Percentiles rank a stretch among this genome's conserved stretches.
Conservation (phyloP, 2,888 invertebrate genomes). For the Drosophila vallismaia region DNA sequence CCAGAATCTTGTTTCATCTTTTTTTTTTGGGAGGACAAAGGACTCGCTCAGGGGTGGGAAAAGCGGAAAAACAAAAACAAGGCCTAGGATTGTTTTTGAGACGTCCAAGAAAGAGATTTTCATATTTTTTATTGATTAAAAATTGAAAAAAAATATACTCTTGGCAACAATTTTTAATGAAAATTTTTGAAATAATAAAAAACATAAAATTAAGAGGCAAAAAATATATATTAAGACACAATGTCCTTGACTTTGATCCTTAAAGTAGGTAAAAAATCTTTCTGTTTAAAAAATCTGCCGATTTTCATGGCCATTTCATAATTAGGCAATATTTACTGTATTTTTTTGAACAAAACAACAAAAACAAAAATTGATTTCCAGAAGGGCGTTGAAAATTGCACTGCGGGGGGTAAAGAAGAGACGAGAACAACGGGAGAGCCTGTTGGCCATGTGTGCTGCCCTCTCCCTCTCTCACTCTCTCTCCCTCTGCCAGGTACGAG, state of each 20-base stretch:
- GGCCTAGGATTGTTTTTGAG: not conserved
- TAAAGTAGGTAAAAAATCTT: not conserved
- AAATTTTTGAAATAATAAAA: not conserved
- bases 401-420: constrained; percentile 66
- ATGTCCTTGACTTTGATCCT: not conserved
- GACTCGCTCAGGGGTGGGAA: constrained; percentile 37
- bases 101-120: no score
- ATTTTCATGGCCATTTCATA: not conserved
- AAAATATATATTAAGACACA: not conserved
- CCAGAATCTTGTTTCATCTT: constrained; percentile 36
- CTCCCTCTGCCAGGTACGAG: not conserved
- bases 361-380: constrained; percentile 24
- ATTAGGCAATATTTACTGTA: constrained; percentile 31
- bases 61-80: constrained; percentile 11
- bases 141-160: not conserved
- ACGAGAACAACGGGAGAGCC: constrained; percentile 34
- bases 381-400: constrained; percentile 45
- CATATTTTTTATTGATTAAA: not conserved
- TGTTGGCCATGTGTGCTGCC: constrained; percentile 18
- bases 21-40: constrained; percentile 46
- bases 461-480: not conserved
- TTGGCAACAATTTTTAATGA: no score
- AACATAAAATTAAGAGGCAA: no score
- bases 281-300: not conserved
- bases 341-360: constrained; percentile 4